Conservation (phyloP, 2,888 invertebrate species). For the Chydorus sphaericus region DNA sequence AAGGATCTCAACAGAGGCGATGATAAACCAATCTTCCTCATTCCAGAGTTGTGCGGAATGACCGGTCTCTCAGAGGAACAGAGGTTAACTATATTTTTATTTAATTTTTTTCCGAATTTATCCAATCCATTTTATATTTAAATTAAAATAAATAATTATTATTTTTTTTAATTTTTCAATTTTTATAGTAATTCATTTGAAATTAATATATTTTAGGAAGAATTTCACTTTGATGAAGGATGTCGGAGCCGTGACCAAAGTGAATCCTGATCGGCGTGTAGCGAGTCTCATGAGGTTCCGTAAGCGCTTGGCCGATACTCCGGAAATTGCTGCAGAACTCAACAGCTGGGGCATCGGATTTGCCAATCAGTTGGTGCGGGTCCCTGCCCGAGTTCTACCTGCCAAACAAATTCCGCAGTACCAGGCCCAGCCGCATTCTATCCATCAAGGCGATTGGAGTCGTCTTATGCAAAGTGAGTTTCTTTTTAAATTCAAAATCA, state of each 20-base stretch:
- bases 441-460: conserved; percentile 1
- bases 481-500: background rate
- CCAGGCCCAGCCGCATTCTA: background rate
- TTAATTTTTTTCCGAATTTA: conserved; percentile 8
- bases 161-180: no score
- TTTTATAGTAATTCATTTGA: background rate
- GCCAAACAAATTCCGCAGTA: background rate
- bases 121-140: background rate
- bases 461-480: background rate
- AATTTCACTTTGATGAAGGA: conserved; percentile 51
- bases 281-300: conserved; percentile 51
- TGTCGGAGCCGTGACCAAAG: conserved; percentile 54
- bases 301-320: conserved; percentile 37
- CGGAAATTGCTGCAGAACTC: conserved; percentile 20
- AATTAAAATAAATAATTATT: no score
- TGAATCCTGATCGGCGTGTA: conserved; percentile 51
- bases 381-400: background rate
- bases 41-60: conserved; percentile 71
- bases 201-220: conserved; percentile 23
- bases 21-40: conserved; percentile 49
- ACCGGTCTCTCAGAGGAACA: conserved; percentile 56
- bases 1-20: conserved; percentile 56
- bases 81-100: no score
- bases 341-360: conserved; percentile 5
- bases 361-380: background rate